These are phyloP conservation scores for Amblyornis subalaris DNA, from an alignment of 2,113 vertebrate species.

Conservation along the genomic window DNA sequence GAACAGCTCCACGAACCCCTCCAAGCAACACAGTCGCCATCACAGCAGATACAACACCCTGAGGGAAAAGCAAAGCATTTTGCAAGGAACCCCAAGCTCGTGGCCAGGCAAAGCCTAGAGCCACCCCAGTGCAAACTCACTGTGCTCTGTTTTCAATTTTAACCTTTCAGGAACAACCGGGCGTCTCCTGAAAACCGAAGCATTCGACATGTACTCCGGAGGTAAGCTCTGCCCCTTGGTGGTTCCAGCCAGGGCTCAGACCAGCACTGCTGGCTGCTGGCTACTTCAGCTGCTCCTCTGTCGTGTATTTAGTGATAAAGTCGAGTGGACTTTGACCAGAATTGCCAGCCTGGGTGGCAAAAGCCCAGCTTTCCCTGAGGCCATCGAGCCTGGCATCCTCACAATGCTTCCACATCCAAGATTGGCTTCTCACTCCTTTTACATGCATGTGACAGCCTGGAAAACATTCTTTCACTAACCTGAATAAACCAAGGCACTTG, in stretches of 20 bases:
- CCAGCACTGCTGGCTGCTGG: background rate
- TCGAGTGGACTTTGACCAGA: background rate
- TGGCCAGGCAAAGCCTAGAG: background rate
- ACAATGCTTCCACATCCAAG: fast-evolving
- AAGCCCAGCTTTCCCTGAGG: background rate
- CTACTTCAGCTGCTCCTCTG: background rate
- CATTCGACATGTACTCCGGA: constrained; percentile 73
- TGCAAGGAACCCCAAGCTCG: background rate
- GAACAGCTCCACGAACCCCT: background rate
- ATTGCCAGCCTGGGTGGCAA: background rate
- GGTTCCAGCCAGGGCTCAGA: background rate
- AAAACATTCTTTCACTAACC: background rate
- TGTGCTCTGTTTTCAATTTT: background rate
- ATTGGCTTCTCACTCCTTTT: background rate
- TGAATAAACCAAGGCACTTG: background rate
- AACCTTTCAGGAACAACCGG: constrained; percentile 71
- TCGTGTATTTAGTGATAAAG: background rate
- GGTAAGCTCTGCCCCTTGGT: background rate
- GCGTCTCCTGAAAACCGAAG: constrained; percentile 22
- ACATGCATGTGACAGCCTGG: fast-evolving
- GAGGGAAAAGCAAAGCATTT: background rate
- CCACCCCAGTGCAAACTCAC: background rate
- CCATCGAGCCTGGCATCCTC: background rate
- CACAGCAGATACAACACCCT: fast-evolving
- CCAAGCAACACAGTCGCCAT: fast-evolving